Base-by-base conservation (phyloP, 1,140 invertebrate genomes). In the Pogonognathellus flavescens region DNA sequence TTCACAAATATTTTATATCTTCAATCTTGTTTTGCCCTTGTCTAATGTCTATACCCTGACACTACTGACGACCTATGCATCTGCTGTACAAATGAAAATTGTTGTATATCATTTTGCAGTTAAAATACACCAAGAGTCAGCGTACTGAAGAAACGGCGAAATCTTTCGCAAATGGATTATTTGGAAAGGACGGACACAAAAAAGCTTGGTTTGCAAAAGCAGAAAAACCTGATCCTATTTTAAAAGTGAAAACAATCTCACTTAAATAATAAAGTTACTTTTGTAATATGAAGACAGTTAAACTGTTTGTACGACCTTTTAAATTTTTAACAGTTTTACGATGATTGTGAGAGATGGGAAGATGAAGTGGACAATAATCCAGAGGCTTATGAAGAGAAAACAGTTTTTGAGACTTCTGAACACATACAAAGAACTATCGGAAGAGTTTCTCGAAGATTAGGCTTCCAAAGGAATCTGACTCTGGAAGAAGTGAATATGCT, bases 311-410 rank as follows among this genome's bases (percentile, higher is more conserved):
- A n/a, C n/a, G n/a, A n/a, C n/a, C n/a, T n/a, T 22, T 52, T 13
- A 5, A 62, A 22, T 66, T 49, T 83, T 80, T 14, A 55, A 25
- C 14, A 95, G 94, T 95, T 95, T 93, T 96, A 96, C 91, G 95
- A 96, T 92, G 91, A 92, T 86, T 96, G 95, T 92, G 90, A 92
- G 86, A 93, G 92, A 89, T 96, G 95, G 95, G 91, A 92, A 90
- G 91, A 91, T 87, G 92, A 94, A 90, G 93, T 97, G 66, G 94
- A 96, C 89, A 93, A 95, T 89, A 96, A 96, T 92, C 93, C 93
- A 80, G 90, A 91, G 84, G 92, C 94, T 84, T 91, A 93, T 87
- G 90, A 91, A 89, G 94, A 97, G 91, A 91, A 92, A 90, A 90
- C 90, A 14, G 91, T 92, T 87, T 96, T 94, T 90, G 90, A 93